Evolutionary conservation across 2,888 invertebrate genomes (phyloP), one percentile per base, ranked within the genome.

Genomic region (Punctoribates punctum): DNA sequence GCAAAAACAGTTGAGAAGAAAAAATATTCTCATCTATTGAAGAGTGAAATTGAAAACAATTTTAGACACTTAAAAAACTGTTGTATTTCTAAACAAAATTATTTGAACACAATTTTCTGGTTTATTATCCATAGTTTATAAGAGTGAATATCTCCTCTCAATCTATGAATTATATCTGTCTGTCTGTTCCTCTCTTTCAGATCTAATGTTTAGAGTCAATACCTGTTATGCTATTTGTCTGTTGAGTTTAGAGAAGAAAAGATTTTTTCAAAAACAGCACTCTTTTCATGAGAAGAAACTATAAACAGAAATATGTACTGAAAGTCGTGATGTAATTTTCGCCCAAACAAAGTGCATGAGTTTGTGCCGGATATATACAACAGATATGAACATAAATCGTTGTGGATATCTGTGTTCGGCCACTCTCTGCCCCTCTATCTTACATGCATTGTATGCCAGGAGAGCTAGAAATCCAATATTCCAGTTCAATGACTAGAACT

Each of bases 191-290:
- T 54, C n/a, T 54, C 54, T n/a, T 27, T 27, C 27, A 27, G 15
- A 27, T 13, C 20, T 60, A 20, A 20, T 20, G 17, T 60, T 8
- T 60, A 27, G 27, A 70, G 70, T 46, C 70, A 48, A 70, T 46
- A 48, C 70, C 25, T 46, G 70, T 70, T 48, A 27, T 70, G 54
- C 11, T 20, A 38, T 42, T 34, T 42, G 34, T 27, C 15, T 27
- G 17, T 60, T 23, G 20, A 20, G 60, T 13, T 17, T 25, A 72
- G 75, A 73, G 75, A 75, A n/a, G 72, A 23, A 75, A 51, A 75
- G 65, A 65, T 29, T 57, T 23, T 13, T 27, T 75, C 23, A 60
- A 60, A 60, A 60, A 60, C 20, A 34, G n/a, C 15, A 15, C 15
- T n/a, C 34, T 38, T 65, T 65, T 65, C 34, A 65, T 65, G 65